Conservation (phyloP, 2,113 vertebrate genomes). For the Oxyura jamaicensis region DNA sequence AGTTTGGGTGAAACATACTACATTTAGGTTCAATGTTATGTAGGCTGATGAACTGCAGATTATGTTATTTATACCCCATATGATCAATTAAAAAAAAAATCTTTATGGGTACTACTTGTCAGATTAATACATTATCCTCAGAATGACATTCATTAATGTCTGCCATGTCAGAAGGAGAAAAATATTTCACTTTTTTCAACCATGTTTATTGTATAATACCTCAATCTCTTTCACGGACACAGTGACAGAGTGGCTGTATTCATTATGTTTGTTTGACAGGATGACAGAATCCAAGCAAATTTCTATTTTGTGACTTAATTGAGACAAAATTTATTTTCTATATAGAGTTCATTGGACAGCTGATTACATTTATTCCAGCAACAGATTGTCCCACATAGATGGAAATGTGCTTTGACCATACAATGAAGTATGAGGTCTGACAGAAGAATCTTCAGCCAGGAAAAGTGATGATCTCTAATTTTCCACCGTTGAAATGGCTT, state of each 20-base stretch:
- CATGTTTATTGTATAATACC: neutral
- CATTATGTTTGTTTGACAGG: constrained; percentile 4
- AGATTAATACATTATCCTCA: neutral
- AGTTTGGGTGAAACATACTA: neutral
- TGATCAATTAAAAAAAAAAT: neutral
- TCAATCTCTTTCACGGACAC: neutral
- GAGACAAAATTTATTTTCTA: constrained; percentile 27
- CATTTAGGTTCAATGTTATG: neutral
- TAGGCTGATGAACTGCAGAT: neutral
- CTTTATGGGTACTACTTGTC: neutral
- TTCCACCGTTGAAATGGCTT: neutral
- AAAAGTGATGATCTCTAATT: neutral
- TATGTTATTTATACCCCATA: neutral
- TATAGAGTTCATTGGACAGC: neutral
- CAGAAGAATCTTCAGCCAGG: neutral
- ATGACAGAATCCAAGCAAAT: neutral
- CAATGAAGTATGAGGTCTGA: neutral
- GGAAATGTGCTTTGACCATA: neutral
- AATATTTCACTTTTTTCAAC: neutral
- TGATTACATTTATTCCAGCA: neutral
- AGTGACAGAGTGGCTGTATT: neutral
- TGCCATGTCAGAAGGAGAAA: neutral
- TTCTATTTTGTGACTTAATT: neutral
- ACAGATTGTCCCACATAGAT: neutral
- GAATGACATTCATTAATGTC: neutral